Percentiles rank a stretch among this genome's conserved stretches.
phyloP scores from a whole-genome alignment of 1,140 invertebrate species.

The Aphidius ervi region DNA sequence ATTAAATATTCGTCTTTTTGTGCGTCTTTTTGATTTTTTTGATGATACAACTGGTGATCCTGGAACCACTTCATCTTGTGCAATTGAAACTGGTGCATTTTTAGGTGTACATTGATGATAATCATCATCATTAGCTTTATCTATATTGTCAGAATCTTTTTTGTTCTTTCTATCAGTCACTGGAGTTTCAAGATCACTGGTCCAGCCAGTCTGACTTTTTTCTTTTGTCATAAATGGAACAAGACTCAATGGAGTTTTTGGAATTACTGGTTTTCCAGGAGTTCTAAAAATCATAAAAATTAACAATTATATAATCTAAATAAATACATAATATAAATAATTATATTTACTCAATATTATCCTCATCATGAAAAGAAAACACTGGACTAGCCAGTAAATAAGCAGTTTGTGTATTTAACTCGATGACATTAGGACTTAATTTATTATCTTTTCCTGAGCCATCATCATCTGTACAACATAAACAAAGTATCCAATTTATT shows the following conservation, averaged over 20 bases:
- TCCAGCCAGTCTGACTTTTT: slow-evolving; percentile 31
- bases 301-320: slow-evolving; percentile 3
- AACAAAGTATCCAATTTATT: neutral
- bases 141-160: neutral
- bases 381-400: slow-evolving; percentile 26
- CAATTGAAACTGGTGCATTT: neutral
- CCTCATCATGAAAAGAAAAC: slow-evolving; percentile 8
- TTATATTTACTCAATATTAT: slow-evolving; percentile 19
- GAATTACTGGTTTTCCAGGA: slow-evolving; percentile 30
- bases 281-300: slow-evolving; percentile 24
- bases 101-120: neutral
- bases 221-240: slow-evolving; percentile 38
- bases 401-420: slow-evolving; percentile 17
- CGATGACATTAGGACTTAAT: slow-evolving; percentile 2
- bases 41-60: neutral
- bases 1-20: slow-evolving; percentile 3
- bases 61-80: neutral
- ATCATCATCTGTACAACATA: slow-evolving; percentile 30
- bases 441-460: slow-evolving; percentile 10
- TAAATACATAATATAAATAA: slow-evolving; percentile 1
- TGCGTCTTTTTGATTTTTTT: neutral
- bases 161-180: slow-evolving; percentile 13
- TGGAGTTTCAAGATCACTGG: slow-evolving; percentile 44
- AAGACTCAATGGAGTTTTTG: slow-evolving; percentile 37
- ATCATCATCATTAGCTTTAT: neutral